A percentile compares a stretch with the other conserved stretches of the same genome.
phyloP scores from a whole-genome alignment of 1,140 invertebrate genomes.

The Carposina sasakii region DNA sequence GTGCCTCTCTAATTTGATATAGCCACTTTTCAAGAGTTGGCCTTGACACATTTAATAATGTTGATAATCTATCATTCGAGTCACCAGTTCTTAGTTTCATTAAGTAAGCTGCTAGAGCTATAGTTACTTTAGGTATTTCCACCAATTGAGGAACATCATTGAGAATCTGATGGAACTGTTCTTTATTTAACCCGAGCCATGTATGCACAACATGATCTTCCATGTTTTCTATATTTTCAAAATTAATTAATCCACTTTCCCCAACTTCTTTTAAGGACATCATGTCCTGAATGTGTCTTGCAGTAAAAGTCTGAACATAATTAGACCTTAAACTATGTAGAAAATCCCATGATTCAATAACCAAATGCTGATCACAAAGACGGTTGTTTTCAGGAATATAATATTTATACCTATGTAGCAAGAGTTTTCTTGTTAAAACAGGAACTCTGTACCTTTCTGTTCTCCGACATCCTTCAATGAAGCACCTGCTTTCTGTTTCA shows the following conservation, averaged over 20 bases:
- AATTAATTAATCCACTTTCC: not conserved
- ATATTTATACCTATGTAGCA: too few relatives aligned
- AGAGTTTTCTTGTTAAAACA: too few relatives aligned
- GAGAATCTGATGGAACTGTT: constrained; percentile 18
- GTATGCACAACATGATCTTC: constrained; percentile 15
- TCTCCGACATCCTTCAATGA: too few relatives aligned
- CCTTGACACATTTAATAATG: constrained; percentile 18
- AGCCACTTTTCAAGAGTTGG: constrained; percentile 20
- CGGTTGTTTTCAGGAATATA: constrained; percentile 21
- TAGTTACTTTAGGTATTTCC: constrained; percentile 12
- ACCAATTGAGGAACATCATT: constrained; percentile 8
- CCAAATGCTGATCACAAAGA: constrained; percentile 12
- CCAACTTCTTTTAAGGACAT: constrained; percentile 6
- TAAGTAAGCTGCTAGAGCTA: constrained; percentile 12
- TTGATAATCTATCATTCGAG: constrained; percentile 3
- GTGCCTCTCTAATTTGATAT: constrained; percentile 12
- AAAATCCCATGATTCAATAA: constrained; percentile 8
- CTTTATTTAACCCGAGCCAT: constrained; percentile 22
- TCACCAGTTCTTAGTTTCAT: constrained; percentile 21
- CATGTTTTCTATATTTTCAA: not conserved
- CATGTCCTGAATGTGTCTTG: constrained; percentile 17
- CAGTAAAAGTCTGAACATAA: constrained; percentile 21
- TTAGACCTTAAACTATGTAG: constrained; percentile 15
- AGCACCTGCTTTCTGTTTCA: too few relatives aligned
- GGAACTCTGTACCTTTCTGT: too few relatives aligned